phyloP scores from a whole-genome alignment of 2,797 vertebrate species.

The Leontocebus nigricollis region DNA sequence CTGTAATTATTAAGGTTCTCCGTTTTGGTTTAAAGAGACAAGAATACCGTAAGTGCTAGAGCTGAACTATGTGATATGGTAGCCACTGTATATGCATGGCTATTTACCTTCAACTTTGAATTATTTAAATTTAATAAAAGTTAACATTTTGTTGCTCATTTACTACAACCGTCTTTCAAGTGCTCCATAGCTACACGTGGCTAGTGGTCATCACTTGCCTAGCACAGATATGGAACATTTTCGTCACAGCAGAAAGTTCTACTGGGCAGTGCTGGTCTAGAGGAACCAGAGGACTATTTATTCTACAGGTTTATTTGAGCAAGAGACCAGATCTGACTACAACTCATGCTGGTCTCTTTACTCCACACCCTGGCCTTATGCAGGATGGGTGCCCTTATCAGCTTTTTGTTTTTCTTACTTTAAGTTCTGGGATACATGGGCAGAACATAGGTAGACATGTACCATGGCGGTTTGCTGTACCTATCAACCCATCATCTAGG shows the following conservation, averaged over 20 bases:
- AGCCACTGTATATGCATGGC: neutral
- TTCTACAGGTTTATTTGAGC: neutral
- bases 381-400: neutral
- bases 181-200: fast-evolving
- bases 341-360: neutral
- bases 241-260: neutral
- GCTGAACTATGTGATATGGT: neutral
- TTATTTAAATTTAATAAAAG: neutral
- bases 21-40: neutral
- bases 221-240: neutral
- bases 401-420: neutral
- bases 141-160: neutral
- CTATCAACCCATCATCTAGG: neutral
- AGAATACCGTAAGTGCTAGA: neutral
- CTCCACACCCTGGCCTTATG: neutral
- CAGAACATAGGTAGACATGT: neutral
- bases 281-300: neutral
- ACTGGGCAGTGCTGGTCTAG: neutral
- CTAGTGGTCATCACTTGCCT: no score
- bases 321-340: neutral
- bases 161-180: no score
- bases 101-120: neutral
- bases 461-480: neutral
- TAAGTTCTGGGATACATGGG: neutral
- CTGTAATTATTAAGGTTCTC: neutral